Conservation (phyloP, 2,113 vertebrate species). For the Peucedramus taeniatus region DNA sequence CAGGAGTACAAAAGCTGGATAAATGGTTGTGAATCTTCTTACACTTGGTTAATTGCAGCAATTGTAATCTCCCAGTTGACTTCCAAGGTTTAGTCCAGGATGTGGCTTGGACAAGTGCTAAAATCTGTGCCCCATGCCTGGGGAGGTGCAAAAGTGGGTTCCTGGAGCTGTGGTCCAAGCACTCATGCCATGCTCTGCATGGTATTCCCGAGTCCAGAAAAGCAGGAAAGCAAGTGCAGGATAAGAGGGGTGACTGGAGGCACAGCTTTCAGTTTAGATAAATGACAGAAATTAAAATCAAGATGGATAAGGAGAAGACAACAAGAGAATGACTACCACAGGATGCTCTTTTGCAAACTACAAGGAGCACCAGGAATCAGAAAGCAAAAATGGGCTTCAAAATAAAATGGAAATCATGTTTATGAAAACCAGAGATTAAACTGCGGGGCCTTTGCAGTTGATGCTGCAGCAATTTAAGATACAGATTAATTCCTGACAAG, state of each 20-base stretch:
- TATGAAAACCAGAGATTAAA: neutral
- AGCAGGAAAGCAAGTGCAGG: neutral
- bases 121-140: neutral
- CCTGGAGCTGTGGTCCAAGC: neutral
- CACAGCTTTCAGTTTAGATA: neutral
- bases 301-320: neutral
- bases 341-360: neutral
- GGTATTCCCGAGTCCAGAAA: neutral
- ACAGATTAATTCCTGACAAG: neutral
- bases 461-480: neutral
- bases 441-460: neutral
- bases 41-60: neutral
- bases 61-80: neutral
- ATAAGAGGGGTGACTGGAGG: neutral
- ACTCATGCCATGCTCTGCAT: neutral
- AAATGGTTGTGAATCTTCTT: neutral
- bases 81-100: neutral
- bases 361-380: neutral
- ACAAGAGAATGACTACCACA: neutral
- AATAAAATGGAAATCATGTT: neutral
- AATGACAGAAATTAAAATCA: neutral
- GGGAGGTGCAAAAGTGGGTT: neutral
- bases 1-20: neutral
- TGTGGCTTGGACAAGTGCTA: neutral
- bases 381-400: neutral